Percentiles rank a stretch among this genome's conserved stretches.
phyloP scores from a whole-genome alignment of 2,113 vertebrate species.

The Monopterus albus region DNA sequence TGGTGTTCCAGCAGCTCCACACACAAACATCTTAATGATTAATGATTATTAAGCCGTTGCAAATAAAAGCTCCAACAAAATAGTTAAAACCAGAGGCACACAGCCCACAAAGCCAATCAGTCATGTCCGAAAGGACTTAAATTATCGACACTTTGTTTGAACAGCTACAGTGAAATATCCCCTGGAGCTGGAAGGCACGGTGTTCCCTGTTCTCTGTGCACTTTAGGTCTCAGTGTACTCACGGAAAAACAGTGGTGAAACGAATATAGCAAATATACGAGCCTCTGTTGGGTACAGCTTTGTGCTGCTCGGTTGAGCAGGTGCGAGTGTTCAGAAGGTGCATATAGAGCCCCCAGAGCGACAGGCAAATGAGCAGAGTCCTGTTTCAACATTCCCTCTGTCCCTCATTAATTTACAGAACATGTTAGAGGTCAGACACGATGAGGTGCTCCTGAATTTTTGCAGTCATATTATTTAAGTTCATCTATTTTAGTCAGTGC shows the following conservation, averaged over 20 bases:
- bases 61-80: slow-evolving; percentile 72
- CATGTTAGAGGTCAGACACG: not conserved
- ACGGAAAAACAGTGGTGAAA: slow-evolving; percentile 5
- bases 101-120: slow-evolving; percentile 44
- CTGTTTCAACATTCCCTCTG: slow-evolving; percentile 35
- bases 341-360: slow-evolving; percentile 16
- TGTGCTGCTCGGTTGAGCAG: slow-evolving; percentile 41
- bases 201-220: slow-evolving; percentile 37
- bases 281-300: slow-evolving; percentile 11
- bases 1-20: slow-evolving; percentile 49
- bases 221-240: slow-evolving; percentile 30
- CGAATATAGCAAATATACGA: slow-evolving; percentile 15
- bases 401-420: slow-evolving; percentile 53
- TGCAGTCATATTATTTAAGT: slow-evolving; percentile 44
- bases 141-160: slow-evolving; percentile 65
- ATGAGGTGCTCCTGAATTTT: slow-evolving; percentile 17
- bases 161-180: slow-evolving; percentile 47
- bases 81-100: slow-evolving; percentile 75
- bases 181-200: slow-evolving; percentile 43
- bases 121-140: slow-evolving; percentile 53
- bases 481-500: slow-evolving; percentile 44
- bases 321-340: slow-evolving; percentile 42
- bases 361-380: slow-evolving; percentile 44
- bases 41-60: slow-evolving; percentile 78
- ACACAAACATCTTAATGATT: slow-evolving; percentile 79